phyloP scores from a whole-genome alignment of 2,113 vertebrate genomes.

The Python bivittatus region DNA sequence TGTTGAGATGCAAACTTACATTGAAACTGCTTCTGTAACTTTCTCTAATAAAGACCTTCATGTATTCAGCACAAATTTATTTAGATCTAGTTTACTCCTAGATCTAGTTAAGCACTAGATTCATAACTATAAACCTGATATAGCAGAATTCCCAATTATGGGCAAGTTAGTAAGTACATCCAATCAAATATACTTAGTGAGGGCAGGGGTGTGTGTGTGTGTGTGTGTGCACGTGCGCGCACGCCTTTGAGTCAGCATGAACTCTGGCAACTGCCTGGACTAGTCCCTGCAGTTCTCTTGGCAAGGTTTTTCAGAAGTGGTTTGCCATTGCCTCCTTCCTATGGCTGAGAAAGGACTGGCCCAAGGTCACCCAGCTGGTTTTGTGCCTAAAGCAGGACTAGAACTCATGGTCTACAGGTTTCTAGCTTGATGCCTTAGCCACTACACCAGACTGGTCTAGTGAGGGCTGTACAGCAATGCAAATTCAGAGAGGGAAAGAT shows the following conservation, averaged over 20 bases:
- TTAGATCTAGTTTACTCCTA: too few relatives aligned
- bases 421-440: too few relatives aligned
- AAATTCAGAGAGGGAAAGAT: too few relatives aligned
- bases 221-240: too few relatives aligned
- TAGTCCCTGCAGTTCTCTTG: neutral
- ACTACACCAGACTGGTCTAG: too few relatives aligned
- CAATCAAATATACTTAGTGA: neutral
- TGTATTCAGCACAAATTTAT: neutral
- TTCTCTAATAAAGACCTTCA: neutral
- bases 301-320: neutral
- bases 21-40: neutral
- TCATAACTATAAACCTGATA: neutral
- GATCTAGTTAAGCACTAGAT: neutral
- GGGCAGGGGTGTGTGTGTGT: too few relatives aligned
- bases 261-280: neutral
- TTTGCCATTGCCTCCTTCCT: neutral
- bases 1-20: neutral
- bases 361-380: neutral
- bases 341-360: neutral
- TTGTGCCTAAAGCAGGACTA: too few relatives aligned
- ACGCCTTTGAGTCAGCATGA: too few relatives aligned
- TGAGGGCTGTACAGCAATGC: too few relatives aligned
- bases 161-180: neutral
- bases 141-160: neutral
- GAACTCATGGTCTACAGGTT: too few relatives aligned